Evolutionary conservation across 2,888 invertebrate species (phyloP).

Genomic region (Orthosia gothica): DNA sequence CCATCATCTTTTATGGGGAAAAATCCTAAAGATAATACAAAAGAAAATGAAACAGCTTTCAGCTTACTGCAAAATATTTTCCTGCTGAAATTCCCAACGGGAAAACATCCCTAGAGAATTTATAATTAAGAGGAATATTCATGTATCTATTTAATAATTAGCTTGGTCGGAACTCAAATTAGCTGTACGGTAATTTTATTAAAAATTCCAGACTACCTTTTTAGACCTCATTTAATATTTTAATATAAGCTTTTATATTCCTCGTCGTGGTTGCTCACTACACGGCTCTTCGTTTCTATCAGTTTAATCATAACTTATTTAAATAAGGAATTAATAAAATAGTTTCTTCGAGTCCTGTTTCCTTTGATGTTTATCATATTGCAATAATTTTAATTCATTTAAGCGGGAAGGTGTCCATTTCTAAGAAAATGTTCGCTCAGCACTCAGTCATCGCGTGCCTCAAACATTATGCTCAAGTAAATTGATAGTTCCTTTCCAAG

Average conservation of each 20-base stretch:
- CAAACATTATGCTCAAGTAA: conserved; percentile 32
- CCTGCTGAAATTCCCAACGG: conserved; percentile 9
- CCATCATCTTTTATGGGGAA: background rate
- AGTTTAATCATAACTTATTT: conserved; percentile 2
- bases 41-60: conserved; percentile 6
- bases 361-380: conserved; percentile 30
- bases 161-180: conserved; percentile 18
- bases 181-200: conserved; percentile 20
- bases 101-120: conserved; percentile 11
- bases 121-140: conserved; percentile 16
- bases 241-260: conserved; percentile 10
- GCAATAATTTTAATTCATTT: conserved; percentile 30
- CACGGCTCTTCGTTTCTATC: background rate
- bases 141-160: conserved; percentile 35
- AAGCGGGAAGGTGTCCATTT: conserved; percentile 30
- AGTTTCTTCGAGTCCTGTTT: conserved; percentile 12
- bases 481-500: conserved; percentile 60
- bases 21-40: background rate
- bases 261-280: background rate
- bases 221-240: conserved; percentile 22
- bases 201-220: conserved; percentile 15
- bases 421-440: conserved; percentile 35
- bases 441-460: conserved; percentile 28
- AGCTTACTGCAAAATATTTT: conserved; percentile 10
- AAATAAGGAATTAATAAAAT: conserved; percentile 2